Evolutionary conservation across 2,797 vertebrate species (phyloP).

Genomic region (Sandelia bainsii): DNA sequence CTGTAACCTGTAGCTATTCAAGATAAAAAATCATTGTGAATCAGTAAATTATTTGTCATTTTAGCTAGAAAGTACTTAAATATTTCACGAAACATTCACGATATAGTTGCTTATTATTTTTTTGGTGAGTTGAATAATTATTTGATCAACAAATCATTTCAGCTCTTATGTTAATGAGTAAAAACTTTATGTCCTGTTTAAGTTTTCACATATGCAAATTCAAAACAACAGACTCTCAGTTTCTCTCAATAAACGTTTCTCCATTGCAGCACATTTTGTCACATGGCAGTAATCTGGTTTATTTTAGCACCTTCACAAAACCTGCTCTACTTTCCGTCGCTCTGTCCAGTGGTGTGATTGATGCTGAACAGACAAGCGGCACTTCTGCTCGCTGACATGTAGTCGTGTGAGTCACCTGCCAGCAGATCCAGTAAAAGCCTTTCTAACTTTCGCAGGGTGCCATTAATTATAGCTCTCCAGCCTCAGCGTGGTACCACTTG

Average conservation of each 20-base stretch:
- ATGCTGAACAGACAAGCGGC: slow-evolving; percentile 48
- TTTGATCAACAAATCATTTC: background rate
- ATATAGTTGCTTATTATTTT: background rate
- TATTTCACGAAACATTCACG: too few relatives aligned
- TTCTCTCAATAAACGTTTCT: background rate
- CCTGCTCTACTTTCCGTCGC: slow-evolving; percentile 25
- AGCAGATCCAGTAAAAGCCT: slow-evolving; percentile 27
- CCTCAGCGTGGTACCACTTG: background rate
- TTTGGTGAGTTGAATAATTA: too few relatives aligned
- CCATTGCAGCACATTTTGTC: slow-evolving; percentile 20
- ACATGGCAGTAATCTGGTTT: slow-evolving; percentile 44
- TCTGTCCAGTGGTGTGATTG: slow-evolving; percentile 24
- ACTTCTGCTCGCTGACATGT: slow-evolving; percentile 34
- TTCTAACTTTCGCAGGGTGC: slow-evolving; percentile 15
- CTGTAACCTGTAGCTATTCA: background rate
- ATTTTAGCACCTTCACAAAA: slow-evolving; percentile 48
- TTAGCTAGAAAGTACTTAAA: background rate
- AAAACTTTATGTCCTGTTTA: too few relatives aligned
- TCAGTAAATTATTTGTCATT: background rate
- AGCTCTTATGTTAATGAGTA: background rate
- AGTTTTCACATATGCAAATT: too few relatives aligned
- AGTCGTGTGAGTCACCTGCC: slow-evolving; percentile 48
- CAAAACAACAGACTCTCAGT: background rate
- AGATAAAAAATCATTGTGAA: too few relatives aligned
- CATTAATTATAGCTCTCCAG: slow-evolving; percentile 19